These are phyloP conservation scores for Eupithecia subumbrata DNA, from an alignment of 2,888 invertebrate genomes.

Conservation along the genomic window DNA sequence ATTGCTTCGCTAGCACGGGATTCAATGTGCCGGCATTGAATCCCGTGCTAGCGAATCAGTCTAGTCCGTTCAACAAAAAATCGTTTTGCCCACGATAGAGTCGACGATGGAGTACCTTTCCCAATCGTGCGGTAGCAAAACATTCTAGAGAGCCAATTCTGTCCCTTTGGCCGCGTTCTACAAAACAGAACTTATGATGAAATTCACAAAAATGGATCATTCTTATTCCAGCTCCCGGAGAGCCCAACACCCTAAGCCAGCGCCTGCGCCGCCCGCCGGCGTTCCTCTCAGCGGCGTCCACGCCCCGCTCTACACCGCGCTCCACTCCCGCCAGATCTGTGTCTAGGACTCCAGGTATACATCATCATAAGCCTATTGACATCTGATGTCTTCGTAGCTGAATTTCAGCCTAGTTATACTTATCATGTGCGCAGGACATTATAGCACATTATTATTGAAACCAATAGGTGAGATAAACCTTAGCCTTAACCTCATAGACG, in stretches of 20 bases:
- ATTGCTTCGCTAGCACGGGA: no score
- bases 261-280: constrained; percentile 88
- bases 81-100: no score
- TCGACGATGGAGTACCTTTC: no score
- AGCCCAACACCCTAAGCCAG: constrained; percentile 90
- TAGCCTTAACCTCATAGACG: no score
- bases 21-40: no score
- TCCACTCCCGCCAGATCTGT: constrained; percentile 87
- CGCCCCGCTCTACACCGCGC: constrained; percentile 88
- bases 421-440: neutral
- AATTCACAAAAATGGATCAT: no score
- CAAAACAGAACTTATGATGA: no score
- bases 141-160: neutral
- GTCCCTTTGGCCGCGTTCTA: no score
- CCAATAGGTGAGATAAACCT: no score
- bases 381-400: neutral
- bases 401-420: neutral
- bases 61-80: no score
- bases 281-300: constrained; percentile 87
- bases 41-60: no score
- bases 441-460: no score
- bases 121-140: neutral
- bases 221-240: constrained; percentile 88
- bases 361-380: neutral
- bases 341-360: constrained; percentile 73